Evolutionary conservation across 2,888 invertebrate species (phyloP).

Genomic region (Mesorhabditis belari): DNA sequence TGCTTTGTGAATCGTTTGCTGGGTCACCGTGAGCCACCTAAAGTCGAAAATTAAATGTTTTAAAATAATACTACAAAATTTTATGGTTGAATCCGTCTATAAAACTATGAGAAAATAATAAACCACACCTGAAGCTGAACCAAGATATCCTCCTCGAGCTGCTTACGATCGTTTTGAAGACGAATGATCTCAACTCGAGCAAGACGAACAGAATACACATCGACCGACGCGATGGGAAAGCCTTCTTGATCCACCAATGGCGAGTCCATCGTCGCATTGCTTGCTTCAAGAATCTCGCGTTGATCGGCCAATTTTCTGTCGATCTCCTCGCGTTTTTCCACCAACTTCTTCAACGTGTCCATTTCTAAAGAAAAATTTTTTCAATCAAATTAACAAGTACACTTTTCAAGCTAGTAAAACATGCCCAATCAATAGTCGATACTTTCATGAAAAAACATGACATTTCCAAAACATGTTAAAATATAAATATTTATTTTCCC

Average conservation of each 20-base stretch:
- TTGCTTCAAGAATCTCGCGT: no score
- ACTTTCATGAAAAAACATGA: no score
- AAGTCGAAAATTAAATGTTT: no score
- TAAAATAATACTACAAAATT: conserved; percentile 8
- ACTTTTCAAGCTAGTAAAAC: no score
- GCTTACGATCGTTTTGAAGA: conserved; percentile 57
- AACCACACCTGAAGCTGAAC: neutral
- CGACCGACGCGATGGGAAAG: conserved; percentile 79
- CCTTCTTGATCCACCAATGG: conserved; percentile 77
- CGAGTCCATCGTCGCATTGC: conserved; percentile 73
- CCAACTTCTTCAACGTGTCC: neutral
- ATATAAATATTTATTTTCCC: no score
- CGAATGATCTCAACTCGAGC: conserved; percentile 82
- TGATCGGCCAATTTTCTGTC: neutral
- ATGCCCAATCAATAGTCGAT: no score
- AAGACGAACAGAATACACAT: conserved; percentile 81
- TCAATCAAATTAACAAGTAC: no score
- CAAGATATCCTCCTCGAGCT: neutral
- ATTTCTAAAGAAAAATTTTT: neutral
- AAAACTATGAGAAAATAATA: neutral
- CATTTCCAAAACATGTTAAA: no score
- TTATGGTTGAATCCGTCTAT: conserved; percentile 56
- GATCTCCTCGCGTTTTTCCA: neutral
- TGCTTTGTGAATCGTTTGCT: no score
- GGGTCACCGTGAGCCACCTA: no score